Conservation (phyloP, 1,140 invertebrate genomes). For the Pseudobourletiella spinata region DNA sequence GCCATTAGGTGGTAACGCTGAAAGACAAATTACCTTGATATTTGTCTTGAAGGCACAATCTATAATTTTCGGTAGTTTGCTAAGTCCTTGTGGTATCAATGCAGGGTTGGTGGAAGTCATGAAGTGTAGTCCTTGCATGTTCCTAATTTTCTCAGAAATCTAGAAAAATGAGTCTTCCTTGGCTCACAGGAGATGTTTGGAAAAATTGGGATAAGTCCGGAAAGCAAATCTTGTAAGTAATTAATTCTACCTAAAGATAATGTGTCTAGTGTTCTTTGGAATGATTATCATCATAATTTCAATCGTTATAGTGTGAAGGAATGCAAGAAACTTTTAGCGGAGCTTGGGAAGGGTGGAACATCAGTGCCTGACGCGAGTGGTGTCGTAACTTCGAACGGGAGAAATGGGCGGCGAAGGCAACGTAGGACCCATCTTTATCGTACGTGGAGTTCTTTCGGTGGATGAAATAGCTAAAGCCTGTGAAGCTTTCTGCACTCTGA, state of each 20-base stretch:
- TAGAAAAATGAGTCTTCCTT: neutral
- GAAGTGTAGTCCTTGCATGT: too few species aligned
- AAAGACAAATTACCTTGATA: too few species aligned
- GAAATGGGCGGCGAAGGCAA: neutral
- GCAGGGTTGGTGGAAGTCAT: too few species aligned
- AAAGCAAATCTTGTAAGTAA: conserved; percentile 56
- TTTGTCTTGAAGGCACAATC: too few species aligned
- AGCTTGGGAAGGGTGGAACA: neutral
- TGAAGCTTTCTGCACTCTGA: too few species aligned
- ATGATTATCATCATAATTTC: neutral
- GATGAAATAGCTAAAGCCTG: neutral
- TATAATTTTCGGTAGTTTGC: too few species aligned
- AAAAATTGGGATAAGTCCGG: conserved; percentile 57
- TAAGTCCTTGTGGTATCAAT: too few species aligned
- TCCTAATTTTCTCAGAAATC: too few species aligned
- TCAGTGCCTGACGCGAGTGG: neutral
- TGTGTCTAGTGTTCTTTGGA: neutral
- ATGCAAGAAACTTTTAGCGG: conserved; percentile 1
- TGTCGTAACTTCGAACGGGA: neutral
- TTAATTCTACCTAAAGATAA: neutral
- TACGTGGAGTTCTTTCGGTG: neutral
- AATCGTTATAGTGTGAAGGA: neutral
- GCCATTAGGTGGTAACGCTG: too few species aligned
- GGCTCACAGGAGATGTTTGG: conserved; percentile 48
- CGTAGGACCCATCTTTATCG: neutral